Evolutionary conservation across 2,113 vertebrate species (phyloP), one percentile per base, ranked within the genome.

Genomic region (Melierax canorus): DNA sequence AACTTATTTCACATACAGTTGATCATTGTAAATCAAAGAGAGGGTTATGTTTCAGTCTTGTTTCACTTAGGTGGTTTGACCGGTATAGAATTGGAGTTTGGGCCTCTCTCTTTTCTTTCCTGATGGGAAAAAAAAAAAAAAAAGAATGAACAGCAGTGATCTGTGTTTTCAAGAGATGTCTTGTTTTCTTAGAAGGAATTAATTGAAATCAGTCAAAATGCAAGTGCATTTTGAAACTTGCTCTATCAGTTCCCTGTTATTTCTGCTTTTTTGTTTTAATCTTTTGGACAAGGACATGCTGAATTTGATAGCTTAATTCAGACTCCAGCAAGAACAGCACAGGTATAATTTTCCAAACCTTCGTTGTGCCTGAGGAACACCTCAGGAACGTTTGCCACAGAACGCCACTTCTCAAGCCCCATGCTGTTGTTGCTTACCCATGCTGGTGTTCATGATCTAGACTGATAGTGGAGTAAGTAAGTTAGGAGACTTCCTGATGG

Each of bases 401-500:
- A 27, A 34, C 1, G 22, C 27, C 48, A 0, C 1, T 1, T 58
- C 39, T 75, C 32, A 27, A 32, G 50, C 29, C 29, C 20, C 9
- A 0, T 22, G 32, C 60, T 77, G 34, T 5, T 58, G 43, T 51
- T 58, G 3, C 24, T n/a, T 51, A 8, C 18, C 21, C n/a, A 2
- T 0, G 1, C 21, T n/a, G 22, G 21, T 5, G 2, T 22, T 74
- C 11, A 1, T 38, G 41, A 67, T 38, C 23, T n/a, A 26, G 56
- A 20, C 10, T 23, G 34, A 9, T 3, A 30, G 15, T 6, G 34
- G 13, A 55, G 32, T 8, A 71, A 77, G 38, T 45, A 15, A 58
- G 38, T 34, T 9, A 58, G n/a, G 50, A 67, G n/a, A 12, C 29
- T 58, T 77, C 8, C 24, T 38, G 38, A 9, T 51, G 36, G 30